A percentile compares a stretch with the other conserved stretches of the same genome.
Conservation (phyloP, 1,140 invertebrate species). For the Rhagoletis zephyria region DNA sequence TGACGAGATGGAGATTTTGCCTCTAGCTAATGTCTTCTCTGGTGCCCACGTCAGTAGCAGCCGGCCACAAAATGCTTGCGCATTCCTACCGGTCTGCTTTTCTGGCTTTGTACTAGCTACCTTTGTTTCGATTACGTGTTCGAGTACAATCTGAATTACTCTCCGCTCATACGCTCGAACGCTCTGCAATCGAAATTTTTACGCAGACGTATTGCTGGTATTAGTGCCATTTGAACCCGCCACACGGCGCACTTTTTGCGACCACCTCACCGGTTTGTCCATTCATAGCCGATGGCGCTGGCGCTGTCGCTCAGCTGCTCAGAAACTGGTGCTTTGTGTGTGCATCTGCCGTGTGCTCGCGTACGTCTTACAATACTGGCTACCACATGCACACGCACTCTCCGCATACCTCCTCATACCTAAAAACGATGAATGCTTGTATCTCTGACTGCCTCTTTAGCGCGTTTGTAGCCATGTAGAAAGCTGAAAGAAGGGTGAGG, state of each 20-base stretch:
- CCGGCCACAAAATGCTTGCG: too few species aligned
- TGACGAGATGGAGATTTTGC: too few species aligned
- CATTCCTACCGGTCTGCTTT: conserved; percentile 4
- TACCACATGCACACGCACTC: too few species aligned
- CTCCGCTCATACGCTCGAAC: background rate
- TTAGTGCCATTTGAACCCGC: background rate
- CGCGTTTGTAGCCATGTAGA: too few species aligned
- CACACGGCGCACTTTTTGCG: conserved; percentile 25
- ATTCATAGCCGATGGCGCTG: conserved; percentile 15
- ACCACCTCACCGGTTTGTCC: conserved; percentile 37
- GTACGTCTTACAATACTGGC: background rate
- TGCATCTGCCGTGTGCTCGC: conserved; percentile 25
- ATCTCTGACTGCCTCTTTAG: too few species aligned
- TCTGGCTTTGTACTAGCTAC: background rate
- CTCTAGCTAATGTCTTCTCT: too few species aligned
- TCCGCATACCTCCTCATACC: too few species aligned
- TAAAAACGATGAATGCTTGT: too few species aligned
- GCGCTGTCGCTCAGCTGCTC: background rate
- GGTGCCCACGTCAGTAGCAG: too few species aligned
- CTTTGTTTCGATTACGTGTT: conserved; percentile 16
- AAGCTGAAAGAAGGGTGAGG: background rate
- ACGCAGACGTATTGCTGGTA: background rate
- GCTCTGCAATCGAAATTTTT: background rate
- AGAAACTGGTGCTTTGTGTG: background rate
- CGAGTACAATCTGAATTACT: background rate